Conservation (phyloP, 2,113 vertebrate species). For the Cynoglossus semilaevis region DNA sequence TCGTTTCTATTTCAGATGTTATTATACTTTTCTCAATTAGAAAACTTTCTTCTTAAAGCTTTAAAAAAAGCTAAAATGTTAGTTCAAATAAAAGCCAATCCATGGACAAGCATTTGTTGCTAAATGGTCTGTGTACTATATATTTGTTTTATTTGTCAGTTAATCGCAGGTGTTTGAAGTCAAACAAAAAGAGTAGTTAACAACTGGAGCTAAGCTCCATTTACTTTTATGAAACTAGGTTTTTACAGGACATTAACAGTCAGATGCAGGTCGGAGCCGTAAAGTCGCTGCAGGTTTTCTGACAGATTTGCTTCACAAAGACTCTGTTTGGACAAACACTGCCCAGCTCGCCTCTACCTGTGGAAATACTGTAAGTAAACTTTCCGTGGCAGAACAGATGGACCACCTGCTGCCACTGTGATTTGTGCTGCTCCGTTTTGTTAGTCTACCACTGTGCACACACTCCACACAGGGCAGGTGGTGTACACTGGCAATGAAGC, state of each 20-base stretch:
- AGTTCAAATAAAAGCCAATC: too few species aligned
- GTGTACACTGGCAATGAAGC: conserved; percentile 19
- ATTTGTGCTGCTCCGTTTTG: conserved; percentile 37
- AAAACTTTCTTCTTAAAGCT: too few species aligned
- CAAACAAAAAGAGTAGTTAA: too few species aligned
- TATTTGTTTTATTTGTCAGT: too few species aligned
- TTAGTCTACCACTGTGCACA: conserved; percentile 16
- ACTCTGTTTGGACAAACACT: background rate
- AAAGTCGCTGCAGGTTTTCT: background rate
- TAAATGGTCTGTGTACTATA: too few species aligned
- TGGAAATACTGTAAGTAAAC: background rate
- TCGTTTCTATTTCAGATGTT: too few species aligned
- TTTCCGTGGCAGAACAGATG: conserved; percentile 3
- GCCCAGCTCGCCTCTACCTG: background rate
- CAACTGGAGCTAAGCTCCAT: too few species aligned
- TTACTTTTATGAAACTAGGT: too few species aligned
- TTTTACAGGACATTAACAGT: background rate
- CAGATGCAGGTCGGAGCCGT: background rate
- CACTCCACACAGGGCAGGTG: conserved; percentile 27
- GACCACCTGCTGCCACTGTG: conserved; percentile 38
- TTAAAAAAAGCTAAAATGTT: too few species aligned
- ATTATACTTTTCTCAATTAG: too few species aligned
- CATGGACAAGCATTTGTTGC: too few species aligned
- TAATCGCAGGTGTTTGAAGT: too few species aligned
- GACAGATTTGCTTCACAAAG: background rate